These are phyloP conservation scores for Laspeyria flexula DNA, from an alignment of 2,888 invertebrate species.

Conservation along the genomic window DNA sequence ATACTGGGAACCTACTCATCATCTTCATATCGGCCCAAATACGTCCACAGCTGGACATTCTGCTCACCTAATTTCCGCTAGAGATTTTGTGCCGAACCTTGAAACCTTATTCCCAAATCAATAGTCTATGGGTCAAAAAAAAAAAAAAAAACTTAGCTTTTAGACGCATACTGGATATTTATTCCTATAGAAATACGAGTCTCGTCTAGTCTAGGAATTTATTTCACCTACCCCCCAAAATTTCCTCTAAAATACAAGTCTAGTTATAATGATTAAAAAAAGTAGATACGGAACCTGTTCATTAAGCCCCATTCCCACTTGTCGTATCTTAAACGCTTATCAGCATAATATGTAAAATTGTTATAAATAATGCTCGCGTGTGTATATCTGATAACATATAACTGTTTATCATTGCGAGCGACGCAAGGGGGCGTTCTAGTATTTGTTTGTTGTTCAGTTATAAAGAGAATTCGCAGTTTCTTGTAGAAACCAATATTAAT, in stretches of 20 bases:
- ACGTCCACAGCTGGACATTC: no score
- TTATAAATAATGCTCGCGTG: slow-evolving; percentile 49
- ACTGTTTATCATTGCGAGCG: slow-evolving; percentile 44
- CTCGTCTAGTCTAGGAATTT: no score
- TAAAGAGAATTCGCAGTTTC: background rate
- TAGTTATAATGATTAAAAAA: background rate
- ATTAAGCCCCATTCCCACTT: slow-evolving; percentile 10
- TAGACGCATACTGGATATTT: no score
- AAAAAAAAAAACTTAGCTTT: no score
- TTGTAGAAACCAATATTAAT: no score
- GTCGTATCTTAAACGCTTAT: slow-evolving; percentile 30
- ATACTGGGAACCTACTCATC: no score
- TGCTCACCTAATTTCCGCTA: no score
- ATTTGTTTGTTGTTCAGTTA: background rate
- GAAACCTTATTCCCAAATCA: no score
- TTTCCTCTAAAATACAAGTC: background rate
- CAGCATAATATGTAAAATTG: slow-evolving; percentile 53
- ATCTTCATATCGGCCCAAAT: no score
- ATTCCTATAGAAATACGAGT: no score
- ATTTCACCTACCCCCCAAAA: background rate
- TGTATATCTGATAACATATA: slow-evolving; percentile 43
- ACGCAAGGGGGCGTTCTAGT: slow-evolving; percentile 24
- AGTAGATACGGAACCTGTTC: slow-evolving; percentile 21
- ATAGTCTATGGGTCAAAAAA: no score
- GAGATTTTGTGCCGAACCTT: background rate